phyloP scores from a whole-genome alignment of 2,888 invertebrate species.

The Lasioglossum oenotherae region DNA sequence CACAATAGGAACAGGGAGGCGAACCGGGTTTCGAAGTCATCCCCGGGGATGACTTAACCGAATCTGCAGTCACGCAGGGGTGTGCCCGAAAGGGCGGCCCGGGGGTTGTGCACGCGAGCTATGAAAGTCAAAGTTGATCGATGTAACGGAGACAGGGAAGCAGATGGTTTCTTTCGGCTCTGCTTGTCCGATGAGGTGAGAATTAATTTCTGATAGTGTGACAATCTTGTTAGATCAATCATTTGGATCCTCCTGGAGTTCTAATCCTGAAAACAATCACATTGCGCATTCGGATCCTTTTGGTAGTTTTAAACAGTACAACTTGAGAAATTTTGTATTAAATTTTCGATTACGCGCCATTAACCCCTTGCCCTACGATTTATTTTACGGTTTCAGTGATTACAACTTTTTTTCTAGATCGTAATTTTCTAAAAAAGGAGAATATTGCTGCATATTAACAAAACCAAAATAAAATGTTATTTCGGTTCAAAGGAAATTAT shows the following conservation, averaged over 20 bases:
- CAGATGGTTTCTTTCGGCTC: slow-evolving; percentile 9
- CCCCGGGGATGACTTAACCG: slow-evolving; percentile 74
- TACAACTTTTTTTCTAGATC: too few relatives aligned
- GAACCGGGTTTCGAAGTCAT: slow-evolving; percentile 64
- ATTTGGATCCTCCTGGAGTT: not conserved
- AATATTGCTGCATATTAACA: too few relatives aligned
- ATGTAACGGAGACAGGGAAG: slow-evolving; percentile 48
- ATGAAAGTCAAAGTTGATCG: slow-evolving; percentile 70
- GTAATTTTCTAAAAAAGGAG: too few relatives aligned
- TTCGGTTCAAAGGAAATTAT: too few relatives aligned
- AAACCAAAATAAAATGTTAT: too few relatives aligned
- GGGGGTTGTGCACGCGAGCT: slow-evolving; percentile 48
- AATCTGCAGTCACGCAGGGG: slow-evolving; percentile 64
- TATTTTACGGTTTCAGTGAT: too few relatives aligned
- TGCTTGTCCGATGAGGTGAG: not conserved
- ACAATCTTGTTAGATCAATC: not conserved
- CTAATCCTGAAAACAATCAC: too few relatives aligned
- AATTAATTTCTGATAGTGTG: not conserved
- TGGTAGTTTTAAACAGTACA: too few relatives aligned
- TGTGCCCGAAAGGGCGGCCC: slow-evolving; percentile 46
- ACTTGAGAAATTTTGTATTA: too few relatives aligned
- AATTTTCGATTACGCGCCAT: too few relatives aligned
- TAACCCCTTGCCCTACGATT: too few relatives aligned
- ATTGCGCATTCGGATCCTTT: too few relatives aligned
- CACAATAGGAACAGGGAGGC: slow-evolving; percentile 46